Evolutionary conservation across 2,888 invertebrate species (phyloP).

Genomic region (Ophion costatus): DNA sequence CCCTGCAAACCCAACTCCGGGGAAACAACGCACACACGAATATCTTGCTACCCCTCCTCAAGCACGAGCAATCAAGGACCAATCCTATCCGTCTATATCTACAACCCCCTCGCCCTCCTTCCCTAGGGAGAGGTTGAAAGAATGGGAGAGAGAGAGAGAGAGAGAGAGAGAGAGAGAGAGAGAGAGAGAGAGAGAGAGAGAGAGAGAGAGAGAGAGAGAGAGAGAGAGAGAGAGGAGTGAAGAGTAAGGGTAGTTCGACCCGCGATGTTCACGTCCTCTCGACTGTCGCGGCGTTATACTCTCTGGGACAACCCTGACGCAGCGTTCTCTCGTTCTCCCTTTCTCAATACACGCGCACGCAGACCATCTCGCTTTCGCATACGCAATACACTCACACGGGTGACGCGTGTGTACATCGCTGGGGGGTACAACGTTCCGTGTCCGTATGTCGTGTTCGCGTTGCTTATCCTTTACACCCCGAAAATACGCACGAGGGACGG

Average conservation of each 20-base stretch:
- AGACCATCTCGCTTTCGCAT: not conserved
- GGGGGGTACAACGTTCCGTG: conserved; percentile 23
- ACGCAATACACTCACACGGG: not conserved
- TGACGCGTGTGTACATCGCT: not conserved
- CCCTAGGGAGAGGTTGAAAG: no score
- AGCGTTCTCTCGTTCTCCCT: conserved; percentile 53
- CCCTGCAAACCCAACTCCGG: conserved; percentile 76
- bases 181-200: not conserved
- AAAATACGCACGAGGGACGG: conserved; percentile 23
- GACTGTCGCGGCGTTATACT: conserved; percentile 36
- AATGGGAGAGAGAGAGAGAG: not conserved
- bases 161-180: no score
- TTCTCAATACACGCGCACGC: not conserved
- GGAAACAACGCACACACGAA: conserved; percentile 74
- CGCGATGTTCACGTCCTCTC: conserved; percentile 40
- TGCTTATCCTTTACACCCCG: conserved; percentile 22
- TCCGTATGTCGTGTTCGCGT: conserved; percentile 45
- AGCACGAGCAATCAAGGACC: conserved; percentile 78
- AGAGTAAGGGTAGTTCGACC: conserved; percentile 53
- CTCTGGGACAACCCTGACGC: conserved; percentile 60
- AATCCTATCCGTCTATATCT: conserved; percentile 76
- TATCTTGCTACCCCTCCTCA: conserved; percentile 65
- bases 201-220: not conserved
- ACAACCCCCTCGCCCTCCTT: conserved; percentile 34
- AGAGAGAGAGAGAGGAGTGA: not conserved